phyloP scores from a whole-genome alignment of 2,113 vertebrate genomes.

The Salvator merianae region DNA sequence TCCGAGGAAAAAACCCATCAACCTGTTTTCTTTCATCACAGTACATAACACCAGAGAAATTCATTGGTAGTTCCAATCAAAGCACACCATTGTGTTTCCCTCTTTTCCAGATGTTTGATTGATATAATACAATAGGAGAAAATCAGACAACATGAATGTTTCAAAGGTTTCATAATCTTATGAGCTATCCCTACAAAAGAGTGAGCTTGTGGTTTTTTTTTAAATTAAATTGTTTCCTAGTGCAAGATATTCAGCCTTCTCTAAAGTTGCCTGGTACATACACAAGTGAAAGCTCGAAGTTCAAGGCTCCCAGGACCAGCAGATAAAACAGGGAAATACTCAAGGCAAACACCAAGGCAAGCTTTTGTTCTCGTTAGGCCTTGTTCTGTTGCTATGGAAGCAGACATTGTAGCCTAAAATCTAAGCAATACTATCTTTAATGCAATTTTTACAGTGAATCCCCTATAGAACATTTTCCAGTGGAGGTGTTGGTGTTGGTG shows the following conservation, averaged over 20 bases:
- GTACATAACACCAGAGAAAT: constrained; percentile 35
- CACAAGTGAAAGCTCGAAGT: constrained; percentile 3
- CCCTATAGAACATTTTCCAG: neutral
- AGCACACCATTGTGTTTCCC: neutral
- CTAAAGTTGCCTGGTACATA: neutral
- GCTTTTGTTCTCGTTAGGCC: constrained; percentile 1
- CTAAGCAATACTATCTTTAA: constrained; percentile 8
- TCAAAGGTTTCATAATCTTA: neutral
- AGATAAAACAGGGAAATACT: neutral
- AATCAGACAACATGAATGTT: constrained; percentile 6
- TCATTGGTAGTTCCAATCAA: constrained; percentile 35
- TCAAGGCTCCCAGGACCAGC: neutral
- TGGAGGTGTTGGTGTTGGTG: neutral
- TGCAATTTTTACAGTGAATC: neutral
- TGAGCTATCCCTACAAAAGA: neutral
- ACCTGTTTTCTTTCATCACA: constrained; percentile 10
- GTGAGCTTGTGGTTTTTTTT: neutral
- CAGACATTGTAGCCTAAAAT: neutral
- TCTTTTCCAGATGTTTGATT: constrained; percentile 4
- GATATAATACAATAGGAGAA: constrained; percentile 5
- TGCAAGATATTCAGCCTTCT: neutral
- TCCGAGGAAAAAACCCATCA: neutral
- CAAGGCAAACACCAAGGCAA: neutral
- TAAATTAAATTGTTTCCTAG: neutral
- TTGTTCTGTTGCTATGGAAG: constrained; percentile 7